Conservation (phyloP, 2,888 invertebrate species). For the Portevinia maculata region DNA sequence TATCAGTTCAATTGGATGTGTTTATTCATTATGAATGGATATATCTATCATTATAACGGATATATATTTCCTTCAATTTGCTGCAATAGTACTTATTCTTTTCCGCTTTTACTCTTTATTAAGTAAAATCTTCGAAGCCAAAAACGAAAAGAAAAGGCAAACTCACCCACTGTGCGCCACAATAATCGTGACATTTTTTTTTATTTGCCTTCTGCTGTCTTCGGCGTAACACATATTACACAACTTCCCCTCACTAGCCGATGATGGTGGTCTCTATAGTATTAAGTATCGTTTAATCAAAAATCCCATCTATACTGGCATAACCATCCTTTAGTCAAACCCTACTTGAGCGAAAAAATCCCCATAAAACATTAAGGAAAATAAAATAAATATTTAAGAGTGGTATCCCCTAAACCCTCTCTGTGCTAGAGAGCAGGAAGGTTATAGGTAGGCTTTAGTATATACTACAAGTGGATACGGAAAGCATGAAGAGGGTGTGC, state of each 20-base stretch:
- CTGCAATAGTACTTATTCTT: conserved; percentile 45
- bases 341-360: background rate
- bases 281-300: conserved; percentile 63
- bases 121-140: conserved; percentile 17
- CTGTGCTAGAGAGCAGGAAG: conserved; percentile 25
- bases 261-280: conserved; percentile 46
- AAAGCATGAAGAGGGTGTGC: conserved; percentile 2
- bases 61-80: conserved; percentile 5
- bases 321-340: conserved; percentile 11
- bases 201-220: conserved; percentile 4
- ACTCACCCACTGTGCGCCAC: conserved; percentile 6
- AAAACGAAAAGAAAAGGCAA: background rate
- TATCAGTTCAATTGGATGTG: conserved; percentile 60
- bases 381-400: conserved; percentile 5
- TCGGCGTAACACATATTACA: background rate
- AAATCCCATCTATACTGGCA: conserved; percentile 41
- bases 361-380: conserved; percentile 31
- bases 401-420: conserved; percentile 1
- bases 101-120: conserved; percentile 57
- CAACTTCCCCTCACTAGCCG: conserved; percentile 6
- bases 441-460: conserved; percentile 31
- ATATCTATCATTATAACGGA: conserved; percentile 40
- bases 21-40: conserved; percentile 49
- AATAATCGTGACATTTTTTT: conserved; percentile 42
- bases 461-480: conserved; percentile 18